Base-by-base conservation (phyloP, 2,888 invertebrate genomes). In the Halictus quadricinctus region DNA sequence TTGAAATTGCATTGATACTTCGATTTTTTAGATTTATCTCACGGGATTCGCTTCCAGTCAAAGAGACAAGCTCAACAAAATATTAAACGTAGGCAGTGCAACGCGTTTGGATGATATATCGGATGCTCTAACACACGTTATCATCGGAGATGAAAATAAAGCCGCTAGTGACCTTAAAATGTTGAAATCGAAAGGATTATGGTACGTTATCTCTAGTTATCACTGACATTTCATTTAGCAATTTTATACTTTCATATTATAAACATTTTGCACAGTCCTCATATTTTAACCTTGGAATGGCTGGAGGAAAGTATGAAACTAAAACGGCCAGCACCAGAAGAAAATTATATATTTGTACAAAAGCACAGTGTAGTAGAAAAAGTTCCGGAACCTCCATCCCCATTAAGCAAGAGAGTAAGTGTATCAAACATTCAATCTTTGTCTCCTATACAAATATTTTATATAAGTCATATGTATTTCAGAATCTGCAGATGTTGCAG, bases 21-120 rank as follows among this genome's bases (percentile, higher is more conserved):
- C 25, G 7, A 18, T 41, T n/a, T 29, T 76, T 41, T 90, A 97
- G 96, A 95, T 97, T 69, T 97, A 96, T 91, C 92, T 97, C 58
- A 95, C 96, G 88, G 97, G 97, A 10, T 97, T 97, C 92, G 94
- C 95, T n/a, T 85, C 94, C 0, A 95, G 95, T 64, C 96, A 96
- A 83, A 95, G 96, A 21, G 97, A 97, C 87, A 97, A 97, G 93
- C 91, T 98, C 7, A 95, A 96, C 86, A 96, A 96, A 89, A 96
- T 97, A 74, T 95, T 98, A 36, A 97, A 97, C 93, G 96, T 96
- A 10, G 97, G 97, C 77, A 98, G 98, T n/a, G 98, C 98, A 46
- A 97, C 97, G 29, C 96, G 98, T 79, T 96, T 97, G 92, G 97
- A 97, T 93, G 96, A 96, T 78, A 95, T 98, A 66, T 96, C 96